phyloP scores from a whole-genome alignment of 2,797 vertebrate species.

The Peromyscus eremicus region DNA sequence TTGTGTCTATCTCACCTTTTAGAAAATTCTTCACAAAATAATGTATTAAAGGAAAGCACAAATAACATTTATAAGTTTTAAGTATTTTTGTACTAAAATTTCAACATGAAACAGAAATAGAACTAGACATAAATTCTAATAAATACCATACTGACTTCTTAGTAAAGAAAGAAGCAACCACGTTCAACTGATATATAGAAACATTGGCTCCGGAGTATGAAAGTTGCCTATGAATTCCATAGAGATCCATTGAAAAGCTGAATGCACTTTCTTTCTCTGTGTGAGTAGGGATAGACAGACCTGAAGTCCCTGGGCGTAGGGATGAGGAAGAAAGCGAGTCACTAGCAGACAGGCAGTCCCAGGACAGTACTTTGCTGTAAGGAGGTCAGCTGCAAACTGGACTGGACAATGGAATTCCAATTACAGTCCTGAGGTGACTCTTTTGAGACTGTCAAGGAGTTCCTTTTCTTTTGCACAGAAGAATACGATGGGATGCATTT shows the following conservation, averaged over 20 bases:
- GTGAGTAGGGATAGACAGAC: background rate
- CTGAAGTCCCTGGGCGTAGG: background rate
- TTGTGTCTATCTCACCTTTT: background rate
- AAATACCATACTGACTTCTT: background rate
- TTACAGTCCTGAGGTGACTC: constrained; percentile 37
- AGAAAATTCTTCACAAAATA: constrained; percentile 52
- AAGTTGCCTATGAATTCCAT: constrained; percentile 48
- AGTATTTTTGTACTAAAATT: constrained; percentile 40
- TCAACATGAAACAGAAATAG: background rate
- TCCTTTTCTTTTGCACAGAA: constrained; percentile 58
- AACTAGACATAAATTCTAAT: background rate
- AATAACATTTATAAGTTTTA: constrained; percentile 46
- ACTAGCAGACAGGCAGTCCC: constrained; percentile 54
- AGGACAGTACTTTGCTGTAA: background rate
- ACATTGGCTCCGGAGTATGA: constrained; percentile 6
- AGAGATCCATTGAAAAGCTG: constrained; percentile 53
- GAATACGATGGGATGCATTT: constrained; percentile 19
- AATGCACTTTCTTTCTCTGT: constrained; percentile 25
- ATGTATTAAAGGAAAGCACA: background rate
- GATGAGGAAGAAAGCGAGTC: constrained; percentile 63
- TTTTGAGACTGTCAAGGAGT: background rate
- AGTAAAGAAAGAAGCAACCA: constrained; percentile 59
- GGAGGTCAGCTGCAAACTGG: constrained; percentile 37
- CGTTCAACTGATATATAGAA: constrained; percentile 38
- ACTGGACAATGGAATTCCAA: constrained; percentile 34